A percentile compares a stretch with the other conserved stretches of the same genome.
Evolutionary conservation across 2,797 vertebrate genomes (phyloP).

Genomic region (Dermochelys coriacea): DNA sequence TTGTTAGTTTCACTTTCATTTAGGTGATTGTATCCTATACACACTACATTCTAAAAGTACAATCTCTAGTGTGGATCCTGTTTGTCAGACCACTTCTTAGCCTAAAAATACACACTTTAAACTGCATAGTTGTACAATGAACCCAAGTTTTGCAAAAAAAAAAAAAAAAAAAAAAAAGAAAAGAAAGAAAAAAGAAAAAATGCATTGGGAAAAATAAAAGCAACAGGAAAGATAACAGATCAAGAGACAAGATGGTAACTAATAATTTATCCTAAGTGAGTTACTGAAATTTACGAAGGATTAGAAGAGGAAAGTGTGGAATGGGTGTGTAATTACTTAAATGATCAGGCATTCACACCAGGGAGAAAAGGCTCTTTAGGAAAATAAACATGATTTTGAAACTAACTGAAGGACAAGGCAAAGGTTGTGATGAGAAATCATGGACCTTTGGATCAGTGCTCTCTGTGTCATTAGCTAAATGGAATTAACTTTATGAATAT

Average conservation of each 20-base stretch:
- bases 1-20: conserved; percentile 85
- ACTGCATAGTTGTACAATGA: conserved; percentile 82
- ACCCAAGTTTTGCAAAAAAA: conserved; percentile 74
- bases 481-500: conserved; percentile 35
- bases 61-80: conserved; percentile 81
- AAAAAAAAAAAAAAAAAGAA: conserved; percentile 5
- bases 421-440: conserved; percentile 67
- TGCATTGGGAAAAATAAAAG: conserved; percentile 73
- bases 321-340: conserved; percentile 61
- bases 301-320: conserved; percentile 63
- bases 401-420: conserved; percentile 62
- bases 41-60: conserved; percentile 81
- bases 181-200: conserved; percentile 46
- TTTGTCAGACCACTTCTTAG: conserved; percentile 80
- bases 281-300: conserved; percentile 66
- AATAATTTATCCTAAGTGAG: conserved; percentile 64
- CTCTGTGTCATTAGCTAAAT: conserved; percentile 52
- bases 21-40: conserved; percentile 81
- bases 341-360: conserved; percentile 59
- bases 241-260: conserved; percentile 60
- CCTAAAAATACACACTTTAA: conserved; percentile 82
- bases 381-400: conserved; percentile 63
- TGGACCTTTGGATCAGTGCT: conserved; percentile 61
- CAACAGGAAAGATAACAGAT: conserved; percentile 62
- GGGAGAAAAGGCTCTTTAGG: conserved; percentile 47